Percentiles rank a stretch among this genome's conserved stretches.
Evolutionary conservation across 1,140 invertebrate species (phyloP).

Genomic region (Hyles euphorbiae): DNA sequence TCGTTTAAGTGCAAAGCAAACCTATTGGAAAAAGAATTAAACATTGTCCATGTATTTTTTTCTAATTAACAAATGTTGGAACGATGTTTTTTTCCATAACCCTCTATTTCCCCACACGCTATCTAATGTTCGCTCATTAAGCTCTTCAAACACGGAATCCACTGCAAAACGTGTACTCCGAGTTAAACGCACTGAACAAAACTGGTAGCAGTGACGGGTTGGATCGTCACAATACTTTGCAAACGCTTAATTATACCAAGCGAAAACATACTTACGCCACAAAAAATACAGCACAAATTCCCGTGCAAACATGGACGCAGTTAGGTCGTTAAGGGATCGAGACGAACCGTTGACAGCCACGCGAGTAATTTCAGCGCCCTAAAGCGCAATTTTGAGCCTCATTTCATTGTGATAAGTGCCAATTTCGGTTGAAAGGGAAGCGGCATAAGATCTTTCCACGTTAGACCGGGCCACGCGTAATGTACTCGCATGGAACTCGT

Average conservation of each 20-base stretch:
- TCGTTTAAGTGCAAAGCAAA: too few species aligned
- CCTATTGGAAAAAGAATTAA: too few species aligned
- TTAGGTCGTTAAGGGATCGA: background rate
- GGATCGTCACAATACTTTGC: slow-evolving; percentile 5
- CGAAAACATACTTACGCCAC: background rate
- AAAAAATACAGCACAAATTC: background rate
- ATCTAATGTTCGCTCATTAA: too few species aligned
- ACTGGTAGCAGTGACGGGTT: slow-evolving; percentile 14
- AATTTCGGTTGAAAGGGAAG: slow-evolving; percentile 10
- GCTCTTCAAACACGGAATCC: slow-evolving; percentile 2
- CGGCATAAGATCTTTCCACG: slow-evolving; percentile 1
- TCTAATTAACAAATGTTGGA: too few species aligned
- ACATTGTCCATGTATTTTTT: too few species aligned
- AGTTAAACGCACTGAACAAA: slow-evolving; percentile 4
- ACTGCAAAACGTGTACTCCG: background rate
- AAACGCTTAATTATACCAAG: slow-evolving; percentile 2
- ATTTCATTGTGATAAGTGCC: background rate
- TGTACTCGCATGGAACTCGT: slow-evolving; percentile 6
- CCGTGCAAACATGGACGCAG: background rate
- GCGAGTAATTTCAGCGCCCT: slow-evolving; percentile 2
- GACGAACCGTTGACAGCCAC: slow-evolving; percentile 10
- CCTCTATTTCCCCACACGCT: too few species aligned
- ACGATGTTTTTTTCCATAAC: too few species aligned
- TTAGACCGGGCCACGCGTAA: slow-evolving; percentile 8
- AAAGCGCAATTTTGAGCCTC: slow-evolving; percentile 1